phyloP scores from a whole-genome alignment of 2,888 invertebrate species.

The Rhodophaea formosa region DNA sequence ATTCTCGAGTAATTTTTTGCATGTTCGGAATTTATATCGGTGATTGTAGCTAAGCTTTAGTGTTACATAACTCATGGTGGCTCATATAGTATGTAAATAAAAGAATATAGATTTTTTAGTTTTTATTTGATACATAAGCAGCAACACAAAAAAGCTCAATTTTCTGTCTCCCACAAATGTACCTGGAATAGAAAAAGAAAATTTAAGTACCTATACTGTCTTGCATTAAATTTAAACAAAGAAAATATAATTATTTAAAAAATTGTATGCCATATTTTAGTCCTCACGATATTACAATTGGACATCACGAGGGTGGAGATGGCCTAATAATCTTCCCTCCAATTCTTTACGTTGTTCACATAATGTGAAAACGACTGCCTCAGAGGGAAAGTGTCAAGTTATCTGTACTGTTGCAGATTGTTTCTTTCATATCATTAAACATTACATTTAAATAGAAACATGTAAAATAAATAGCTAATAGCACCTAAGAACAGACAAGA shows the following conservation, averaged over 20 bases:
- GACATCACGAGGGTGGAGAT: conserved; percentile 63
- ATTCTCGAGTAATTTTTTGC: no score
- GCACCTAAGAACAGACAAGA: no score
- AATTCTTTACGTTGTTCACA: conserved; percentile 70
- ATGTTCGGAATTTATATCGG: no score
- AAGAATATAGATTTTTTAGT: conserved; percentile 42
- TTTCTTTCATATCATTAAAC: no score
- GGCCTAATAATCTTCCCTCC: conserved; percentile 63
- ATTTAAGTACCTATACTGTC: conserved; percentile 5
- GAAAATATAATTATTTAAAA: background rate
- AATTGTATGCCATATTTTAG: conserved; percentile 57
- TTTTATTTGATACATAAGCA: conserved; percentile 69
- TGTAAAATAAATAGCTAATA: no score
- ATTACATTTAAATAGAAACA: no score
- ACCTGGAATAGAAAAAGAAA: conserved; percentile 58
- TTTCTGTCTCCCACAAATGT: conserved; percentile 49
- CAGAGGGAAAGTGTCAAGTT: conserved; percentile 42
- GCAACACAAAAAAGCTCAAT: conserved; percentile 36
- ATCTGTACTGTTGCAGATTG: no score
- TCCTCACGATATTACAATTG: conserved; percentile 44
- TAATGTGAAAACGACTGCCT: conserved; percentile 68
- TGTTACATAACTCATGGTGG: no score
- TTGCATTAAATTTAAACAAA: background rate
- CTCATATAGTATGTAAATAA: no score
- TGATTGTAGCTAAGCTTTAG: no score